Base-by-base conservation (phyloP, 2,113 vertebrate species). In the Naja naja region DNA sequence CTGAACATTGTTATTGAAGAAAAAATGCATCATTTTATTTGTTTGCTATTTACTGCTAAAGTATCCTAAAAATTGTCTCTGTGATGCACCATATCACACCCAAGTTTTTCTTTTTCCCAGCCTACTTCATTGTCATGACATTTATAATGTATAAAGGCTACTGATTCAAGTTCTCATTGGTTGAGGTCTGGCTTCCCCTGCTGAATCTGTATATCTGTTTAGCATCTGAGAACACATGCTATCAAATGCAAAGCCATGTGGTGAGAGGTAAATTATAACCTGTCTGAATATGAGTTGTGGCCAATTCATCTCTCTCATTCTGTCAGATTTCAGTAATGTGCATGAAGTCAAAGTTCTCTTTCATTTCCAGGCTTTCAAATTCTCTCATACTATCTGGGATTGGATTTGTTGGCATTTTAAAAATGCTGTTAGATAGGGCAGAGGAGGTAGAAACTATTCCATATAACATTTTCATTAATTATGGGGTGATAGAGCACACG, bases 241-340 rank as follows among this genome's bases (percentile, higher is more conserved):
- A 60, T 4, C 25, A 55, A 93, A 89, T 86, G 69, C 88, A 52
- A 86, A 86, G 87, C 30, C 53, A 49, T 27, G 34, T 8, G 64
- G 87, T 85, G 8, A 55, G 87, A 89, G 64, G 87, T 92, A 55
- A 93, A 93, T 90, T 93, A 89, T 81, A 93, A 93, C 39, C 53
- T 60, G 30, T 52, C 58, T 85, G 88, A 92, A 92, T 88, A 85
- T 92, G 81, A 89, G 74, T 23, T 85, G 4, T 20, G 90, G 91
- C 81, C 69, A 88, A 30, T 58, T 91, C 88, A 93, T 89, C 92
- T 81, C 60, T 74, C 16, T 55, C 90, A 58, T 87, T 47, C 90
- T 49, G 45, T 91, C 86, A 81, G 43, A 81, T 91, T 91, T 47
- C 88, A 93, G 69, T 27, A 89, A 85, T 89, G 53, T 55, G 43